These are phyloP conservation scores for Mimas tiliae DNA, from an alignment of 2,888 invertebrate genomes.

Conservation along the genomic window DNA sequence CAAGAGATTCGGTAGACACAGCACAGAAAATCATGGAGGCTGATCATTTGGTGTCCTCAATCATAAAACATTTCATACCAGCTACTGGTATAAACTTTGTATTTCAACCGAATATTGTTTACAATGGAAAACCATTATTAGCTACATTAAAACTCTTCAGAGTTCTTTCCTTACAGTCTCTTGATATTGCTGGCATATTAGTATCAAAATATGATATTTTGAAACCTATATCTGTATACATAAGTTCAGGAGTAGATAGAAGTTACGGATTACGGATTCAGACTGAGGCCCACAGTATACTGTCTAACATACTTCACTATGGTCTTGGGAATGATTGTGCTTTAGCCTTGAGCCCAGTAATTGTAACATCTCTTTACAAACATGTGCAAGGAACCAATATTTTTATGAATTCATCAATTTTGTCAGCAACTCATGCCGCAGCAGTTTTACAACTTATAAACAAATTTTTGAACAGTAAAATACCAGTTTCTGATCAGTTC, in stretches of 20 bases:
- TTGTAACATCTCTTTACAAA: slow-evolving; percentile 83
- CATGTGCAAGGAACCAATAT: slow-evolving; percentile 85
- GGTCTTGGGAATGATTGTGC: slow-evolving; percentile 76
- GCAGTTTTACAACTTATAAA: slow-evolving; percentile 80
- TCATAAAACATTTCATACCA: slow-evolving; percentile 86
- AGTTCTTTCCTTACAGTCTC: slow-evolving; percentile 87
- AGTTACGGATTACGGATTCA: slow-evolving; percentile 84
- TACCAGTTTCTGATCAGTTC: slow-evolving; percentile 51
- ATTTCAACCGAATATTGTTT: slow-evolving; percentile 75
- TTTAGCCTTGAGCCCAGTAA: slow-evolving; percentile 78
- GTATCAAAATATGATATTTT: slow-evolving; percentile 82
- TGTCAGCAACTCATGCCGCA: slow-evolving; percentile 85
- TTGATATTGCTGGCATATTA: slow-evolving; percentile 79
- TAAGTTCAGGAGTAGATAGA: slow-evolving; percentile 80
- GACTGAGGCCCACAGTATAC: slow-evolving; percentile 86
- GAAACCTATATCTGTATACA: slow-evolving; percentile 81
- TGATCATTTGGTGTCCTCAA: slow-evolving; percentile 86
- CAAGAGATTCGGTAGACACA: slow-evolving; percentile 89
- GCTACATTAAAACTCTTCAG: slow-evolving; percentile 90
- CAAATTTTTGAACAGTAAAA: slow-evolving; percentile 55
- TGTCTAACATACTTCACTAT: slow-evolving; percentile 83
- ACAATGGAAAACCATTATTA: slow-evolving; percentile 87
- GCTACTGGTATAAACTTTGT: slow-evolving; percentile 61
- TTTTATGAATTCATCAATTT: slow-evolving; percentile 68
- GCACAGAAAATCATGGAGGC: slow-evolving; percentile 86